Evolutionary conservation across 2,113 vertebrate genomes (phyloP), one percentile per base, ranked within the genome.

Genomic region (Empidonax traillii): DNA sequence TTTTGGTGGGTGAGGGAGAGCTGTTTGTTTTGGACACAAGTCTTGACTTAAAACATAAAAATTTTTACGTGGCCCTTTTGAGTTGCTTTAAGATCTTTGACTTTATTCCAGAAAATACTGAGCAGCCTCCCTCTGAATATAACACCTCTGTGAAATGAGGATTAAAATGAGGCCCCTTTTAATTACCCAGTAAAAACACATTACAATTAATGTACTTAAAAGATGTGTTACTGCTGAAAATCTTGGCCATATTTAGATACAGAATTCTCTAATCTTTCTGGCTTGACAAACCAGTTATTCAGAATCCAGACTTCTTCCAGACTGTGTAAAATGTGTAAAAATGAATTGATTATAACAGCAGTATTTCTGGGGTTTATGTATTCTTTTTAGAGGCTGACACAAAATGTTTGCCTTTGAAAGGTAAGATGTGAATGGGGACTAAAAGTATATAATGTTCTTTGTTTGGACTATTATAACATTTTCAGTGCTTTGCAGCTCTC

Each of bases 81-180:
- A 85, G 35, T 83, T 90, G 46, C 27, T 73, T 75, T 73, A 73
- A 76, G 43, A 72, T 31, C 63, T 83, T 90, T 90, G 39, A 47
- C 69, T 92, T 84, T 92, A 62, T 59, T 23, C 90, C 83, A 86
- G 83, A 77, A 94, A 92, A 85, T 46, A 79, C 67, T 74, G 39
- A 86, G 35, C 43, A 83, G 22, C 35, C 22, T 96, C 56, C 71
- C 55, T 89, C 65, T 74, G 72, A 77, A 86, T 71, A 21, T 59
- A 62, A 33, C 20, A 1, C 81, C 65, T 74, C 75, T 63, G 28
- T 55, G 77, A 90, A 86, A 76, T 51, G 49, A 79, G 77, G 47
- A 81, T 89, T 93, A 84, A 94, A 89, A 67, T 53, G 12, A 89
- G 65, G 31, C 10, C 47, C 19, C 55, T 92, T 71, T 88, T 92